A percentile compares a stretch with the other conserved stretches of the same genome.
phyloP scores from a whole-genome alignment of 1,140 invertebrate species.

The Dinoponera quadriceps region DNA sequence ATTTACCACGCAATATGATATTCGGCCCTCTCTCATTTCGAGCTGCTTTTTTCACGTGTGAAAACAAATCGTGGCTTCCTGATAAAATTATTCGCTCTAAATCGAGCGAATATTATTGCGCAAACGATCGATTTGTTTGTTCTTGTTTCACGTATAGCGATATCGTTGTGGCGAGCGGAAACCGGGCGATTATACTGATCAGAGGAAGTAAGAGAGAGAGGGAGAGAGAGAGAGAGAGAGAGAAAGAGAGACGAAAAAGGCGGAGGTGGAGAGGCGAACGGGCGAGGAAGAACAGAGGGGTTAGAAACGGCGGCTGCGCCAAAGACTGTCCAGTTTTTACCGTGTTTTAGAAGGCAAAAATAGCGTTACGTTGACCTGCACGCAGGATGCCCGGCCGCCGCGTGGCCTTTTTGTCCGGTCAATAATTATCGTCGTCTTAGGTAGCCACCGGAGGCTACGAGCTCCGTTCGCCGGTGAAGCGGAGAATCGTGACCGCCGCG shows the following conservation, averaged over 20 bases:
- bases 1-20: no score
- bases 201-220: slow-evolving; percentile 4
- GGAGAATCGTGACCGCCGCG: slow-evolving; percentile 34
- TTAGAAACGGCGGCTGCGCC: slow-evolving; percentile 1
- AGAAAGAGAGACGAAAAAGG: background rate
- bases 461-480: slow-evolving; percentile 21
- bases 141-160: background rate
- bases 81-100: background rate
- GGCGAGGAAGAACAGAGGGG: slow-evolving; percentile 1
- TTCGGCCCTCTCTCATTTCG: no score
- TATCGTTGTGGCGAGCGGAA: slow-evolving; percentile 16
- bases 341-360: slow-evolving; percentile 48
- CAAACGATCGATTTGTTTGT: background rate
- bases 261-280: background rate
- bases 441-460: background rate
- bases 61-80: no score
- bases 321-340: slow-evolving; percentile 43
- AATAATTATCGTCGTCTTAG: slow-evolving; percentile 55
- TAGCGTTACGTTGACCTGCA: slow-evolving; percentile 50
- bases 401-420: slow-evolving; percentile 24
- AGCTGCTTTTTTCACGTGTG: no score
- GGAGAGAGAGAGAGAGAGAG: background rate
- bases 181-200: slow-evolving; percentile 23
- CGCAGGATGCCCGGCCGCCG: slow-evolving; percentile 45
- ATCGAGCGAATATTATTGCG: background rate